Percentiles rank a stretch among this genome's conserved stretches.
Evolutionary conservation across 2,888 invertebrate species (phyloP).

Genomic region (Fragum whitleyi): DNA sequence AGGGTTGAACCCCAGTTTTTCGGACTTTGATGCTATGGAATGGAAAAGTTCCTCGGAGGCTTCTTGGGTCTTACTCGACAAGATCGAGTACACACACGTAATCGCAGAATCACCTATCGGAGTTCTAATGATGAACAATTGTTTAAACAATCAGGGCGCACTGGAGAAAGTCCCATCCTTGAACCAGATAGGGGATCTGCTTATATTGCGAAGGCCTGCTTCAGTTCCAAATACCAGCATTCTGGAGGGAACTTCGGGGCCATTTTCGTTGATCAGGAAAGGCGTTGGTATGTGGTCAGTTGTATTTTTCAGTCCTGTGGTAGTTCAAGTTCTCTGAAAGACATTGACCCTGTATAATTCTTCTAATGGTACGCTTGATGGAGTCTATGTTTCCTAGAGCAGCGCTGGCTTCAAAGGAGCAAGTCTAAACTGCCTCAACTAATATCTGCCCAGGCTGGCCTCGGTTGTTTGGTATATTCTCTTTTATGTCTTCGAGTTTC

Average conservation of each 20-base stretch:
- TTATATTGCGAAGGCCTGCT: conserved; percentile 16
- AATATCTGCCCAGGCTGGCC: not conserved
- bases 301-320: conserved; percentile 32
- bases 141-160: conserved; percentile 27
- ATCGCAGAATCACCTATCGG: conserved; percentile 31
- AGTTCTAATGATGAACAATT: conserved; percentile 34
- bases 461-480: not conserved
- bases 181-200: conserved; percentile 27
- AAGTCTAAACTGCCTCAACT: not conserved
- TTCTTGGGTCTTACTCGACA: conserved; percentile 28
- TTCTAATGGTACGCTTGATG: not conserved
- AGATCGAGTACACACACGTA: conserved; percentile 27
- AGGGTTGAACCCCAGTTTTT: conserved; percentile 20
- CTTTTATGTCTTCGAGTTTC: not conserved
- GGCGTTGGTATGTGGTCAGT: conserved; percentile 4
- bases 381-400: not conserved
- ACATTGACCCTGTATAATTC: not conserved
- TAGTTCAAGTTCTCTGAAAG: too few relatives aligned
- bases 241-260: conserved; percentile 1
- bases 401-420: not conserved
- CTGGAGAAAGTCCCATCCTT: conserved; percentile 32
- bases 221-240: conserved; percentile 38
- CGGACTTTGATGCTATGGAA: not conserved
- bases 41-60: conserved; percentile 17
- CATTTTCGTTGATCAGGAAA: conserved; percentile 29